Conservation (phyloP, 2,113 vertebrate genomes). For the Otocyon megalotis region DNA sequence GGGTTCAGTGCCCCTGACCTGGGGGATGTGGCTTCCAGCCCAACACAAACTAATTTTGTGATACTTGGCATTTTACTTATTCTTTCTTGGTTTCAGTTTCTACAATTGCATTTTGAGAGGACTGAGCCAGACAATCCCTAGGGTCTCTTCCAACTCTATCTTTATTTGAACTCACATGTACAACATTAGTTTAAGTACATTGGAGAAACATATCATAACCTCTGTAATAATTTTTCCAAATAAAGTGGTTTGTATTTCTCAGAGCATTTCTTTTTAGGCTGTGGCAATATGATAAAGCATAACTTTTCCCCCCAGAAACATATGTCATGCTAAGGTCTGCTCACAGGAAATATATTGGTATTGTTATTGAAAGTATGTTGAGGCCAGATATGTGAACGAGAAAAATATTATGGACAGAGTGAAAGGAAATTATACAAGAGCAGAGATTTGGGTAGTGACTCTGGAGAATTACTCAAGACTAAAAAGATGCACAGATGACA, state of each 20-base stretch:
- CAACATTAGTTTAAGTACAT: slow-evolving; percentile 37
- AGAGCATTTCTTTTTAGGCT: slow-evolving; percentile 42
- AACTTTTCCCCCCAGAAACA: not conserved
- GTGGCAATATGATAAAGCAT: not conserved
- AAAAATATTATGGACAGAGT: not conserved
- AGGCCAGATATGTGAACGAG: not conserved
- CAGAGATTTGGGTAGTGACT: not conserved
- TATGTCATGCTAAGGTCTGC: not conserved
- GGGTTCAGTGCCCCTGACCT: not conserved
- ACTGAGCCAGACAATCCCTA: not conserved
- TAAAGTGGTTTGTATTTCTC: slow-evolving; percentile 43
- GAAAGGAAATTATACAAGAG: slow-evolving; percentile 9
- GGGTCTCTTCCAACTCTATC: slow-evolving; percentile 3
- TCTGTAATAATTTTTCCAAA: slow-evolving; percentile 1
- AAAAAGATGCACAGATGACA: not conserved
- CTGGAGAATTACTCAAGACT: not conserved
- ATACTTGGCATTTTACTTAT: not conserved
- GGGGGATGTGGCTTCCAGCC: not conserved
- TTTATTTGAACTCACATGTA: slow-evolving; percentile 30
- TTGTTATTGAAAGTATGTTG: slow-evolving; percentile 10
- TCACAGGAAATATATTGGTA: not conserved
- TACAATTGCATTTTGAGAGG: not conserved
- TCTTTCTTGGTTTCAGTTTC: slow-evolving; percentile 5
- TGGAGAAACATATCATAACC: slow-evolving; percentile 39
- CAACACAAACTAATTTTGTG: not conserved